Evolutionary conservation across 2,888 invertebrate species (phyloP), one percentile per base, ranked within the genome.

Genomic region (Orthosia gracilis): DNA sequence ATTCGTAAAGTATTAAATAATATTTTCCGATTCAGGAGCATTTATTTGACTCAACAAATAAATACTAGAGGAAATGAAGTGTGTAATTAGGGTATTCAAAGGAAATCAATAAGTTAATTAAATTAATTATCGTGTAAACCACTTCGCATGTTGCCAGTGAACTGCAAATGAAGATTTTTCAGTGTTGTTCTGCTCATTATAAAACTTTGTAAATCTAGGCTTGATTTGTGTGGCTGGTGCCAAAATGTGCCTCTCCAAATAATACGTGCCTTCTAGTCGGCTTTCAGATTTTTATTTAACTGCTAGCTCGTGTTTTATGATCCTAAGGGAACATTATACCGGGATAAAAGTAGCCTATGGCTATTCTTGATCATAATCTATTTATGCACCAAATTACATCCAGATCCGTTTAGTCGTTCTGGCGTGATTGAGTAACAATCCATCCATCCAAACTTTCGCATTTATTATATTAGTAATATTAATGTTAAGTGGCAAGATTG

Each of bases 61-160:
- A 26, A 18, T 13, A 17, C 13, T 5, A 0, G 5, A 15, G 40
- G 0, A 2, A 13, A 45, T 0, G 1, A 71, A 72, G 4, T n/a
- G 4, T 26, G 9, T 17, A 2, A 80, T 73, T n/a, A 18, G 1
- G 21, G 21, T 3, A 49, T 59, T 47, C 4, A 21, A 47, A 80
- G 40, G 40, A 23, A 54, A 54, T 52, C 13, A 47, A 1, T 58
- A 18, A n/a, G 40, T 1, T 49, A 64, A 70, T 31, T 12, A 3
- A 31, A 52, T 7, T 47, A 31, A 31, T 49, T 15, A 31, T 1
- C n/a, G n/a, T 9, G 58, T 15, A 18, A 57, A 23, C n/a, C 0
- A 18, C 3, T 17, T 81, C 57, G 76, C 57, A 18, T 15, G n/a
- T 58, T 49, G 52, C 76, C 82, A 75, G 40, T n/a, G 7, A 21